Conservation (phyloP, 2,113 vertebrate genomes). For the Nettapus auritus region DNA sequence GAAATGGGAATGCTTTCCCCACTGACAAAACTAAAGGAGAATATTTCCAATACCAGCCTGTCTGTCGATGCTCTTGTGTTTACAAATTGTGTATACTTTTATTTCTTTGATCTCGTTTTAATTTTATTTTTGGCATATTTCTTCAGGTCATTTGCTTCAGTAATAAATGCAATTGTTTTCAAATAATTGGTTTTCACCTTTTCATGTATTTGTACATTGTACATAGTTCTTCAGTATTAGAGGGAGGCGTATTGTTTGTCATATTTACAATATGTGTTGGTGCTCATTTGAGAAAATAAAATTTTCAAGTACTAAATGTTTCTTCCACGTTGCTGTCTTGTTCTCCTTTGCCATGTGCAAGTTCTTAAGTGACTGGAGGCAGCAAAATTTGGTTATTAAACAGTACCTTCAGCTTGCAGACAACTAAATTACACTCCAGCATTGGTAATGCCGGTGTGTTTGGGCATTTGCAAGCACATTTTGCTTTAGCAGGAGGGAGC, state of each 20-base stretch:
- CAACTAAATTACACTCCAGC: neutral
- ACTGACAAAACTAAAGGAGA: conserved; percentile 68
- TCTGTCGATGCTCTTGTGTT: conserved; percentile 80
- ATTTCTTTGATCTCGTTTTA: conserved; percentile 62
- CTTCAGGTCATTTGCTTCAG: conserved; percentile 79
- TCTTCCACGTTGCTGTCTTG: fast-evolving
- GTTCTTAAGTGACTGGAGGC: neutral
- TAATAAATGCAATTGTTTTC: conserved; percentile 78
- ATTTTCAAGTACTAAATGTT: conserved; percentile 81
- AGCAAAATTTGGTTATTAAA: neutral
- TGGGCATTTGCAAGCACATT: neutral
- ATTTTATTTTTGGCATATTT: conserved; percentile 42
- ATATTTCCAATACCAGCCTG: conserved; percentile 75
- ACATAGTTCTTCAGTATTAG: conserved; percentile 85
- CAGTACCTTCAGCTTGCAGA: neutral
- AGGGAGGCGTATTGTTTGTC: conserved; percentile 80
- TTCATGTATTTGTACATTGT: conserved; percentile 76
- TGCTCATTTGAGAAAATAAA: conserved; percentile 90
- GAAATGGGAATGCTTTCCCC: conserved; percentile 63
- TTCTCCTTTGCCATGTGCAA: fast-evolving
- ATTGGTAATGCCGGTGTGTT: neutral
- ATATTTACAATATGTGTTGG: conserved; percentile 84
- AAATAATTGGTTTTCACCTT: conserved; percentile 70
- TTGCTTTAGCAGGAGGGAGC: neutral
- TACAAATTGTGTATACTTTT: conserved; percentile 79